Evolutionary conservation across 2,888 invertebrate genomes (phyloP).

Genomic region (Mythimna lalbum): DNA sequence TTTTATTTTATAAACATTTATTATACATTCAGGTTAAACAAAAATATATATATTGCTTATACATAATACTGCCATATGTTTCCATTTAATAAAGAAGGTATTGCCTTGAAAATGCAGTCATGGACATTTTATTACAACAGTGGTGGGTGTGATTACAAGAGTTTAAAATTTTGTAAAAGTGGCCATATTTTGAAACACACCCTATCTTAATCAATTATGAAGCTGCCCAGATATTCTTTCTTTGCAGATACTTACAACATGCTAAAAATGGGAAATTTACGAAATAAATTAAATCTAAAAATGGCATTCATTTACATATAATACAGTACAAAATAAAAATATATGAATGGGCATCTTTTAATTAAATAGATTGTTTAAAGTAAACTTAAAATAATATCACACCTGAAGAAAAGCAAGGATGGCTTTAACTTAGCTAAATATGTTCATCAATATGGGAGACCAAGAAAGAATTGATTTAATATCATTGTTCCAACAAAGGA

Average conservation of each 20-base stretch:
- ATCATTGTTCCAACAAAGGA: conserved; percentile 34
- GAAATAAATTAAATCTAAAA: conserved; percentile 31
- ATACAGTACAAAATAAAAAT: conserved; percentile 28
- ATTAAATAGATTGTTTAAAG: conserved; percentile 54
- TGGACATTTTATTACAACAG: conserved; percentile 65
- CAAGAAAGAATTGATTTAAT: conserved; percentile 24
- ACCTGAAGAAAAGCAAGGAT: conserved; percentile 68
- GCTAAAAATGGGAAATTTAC: not conserved
- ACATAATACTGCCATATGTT: conserved; percentile 85
- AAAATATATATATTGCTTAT: conserved; percentile 87
- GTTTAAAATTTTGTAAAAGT: conserved; percentile 23
- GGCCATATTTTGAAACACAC: conserved; percentile 33
- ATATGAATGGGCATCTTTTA: conserved; percentile 50
- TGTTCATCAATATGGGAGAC: conserved; percentile 51
- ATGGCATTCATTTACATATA: conserved; percentile 18
- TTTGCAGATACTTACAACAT: conserved; percentile 4
- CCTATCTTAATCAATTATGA: conserved; percentile 19
- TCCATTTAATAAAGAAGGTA: conserved; percentile 68
- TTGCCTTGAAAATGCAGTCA: conserved; percentile 67
- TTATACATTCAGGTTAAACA: conserved; percentile 83
- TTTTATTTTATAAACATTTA: conserved; percentile 89
- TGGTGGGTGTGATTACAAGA: conserved; percentile 31
- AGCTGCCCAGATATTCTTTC: conserved; percentile 31
- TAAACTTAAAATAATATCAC: conserved; percentile 68
- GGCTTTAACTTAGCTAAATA: conserved; percentile 60